Evolutionary conservation across 2,888 invertebrate species (phyloP).

Genomic region (Pristionchus fissidentatus): DNA sequence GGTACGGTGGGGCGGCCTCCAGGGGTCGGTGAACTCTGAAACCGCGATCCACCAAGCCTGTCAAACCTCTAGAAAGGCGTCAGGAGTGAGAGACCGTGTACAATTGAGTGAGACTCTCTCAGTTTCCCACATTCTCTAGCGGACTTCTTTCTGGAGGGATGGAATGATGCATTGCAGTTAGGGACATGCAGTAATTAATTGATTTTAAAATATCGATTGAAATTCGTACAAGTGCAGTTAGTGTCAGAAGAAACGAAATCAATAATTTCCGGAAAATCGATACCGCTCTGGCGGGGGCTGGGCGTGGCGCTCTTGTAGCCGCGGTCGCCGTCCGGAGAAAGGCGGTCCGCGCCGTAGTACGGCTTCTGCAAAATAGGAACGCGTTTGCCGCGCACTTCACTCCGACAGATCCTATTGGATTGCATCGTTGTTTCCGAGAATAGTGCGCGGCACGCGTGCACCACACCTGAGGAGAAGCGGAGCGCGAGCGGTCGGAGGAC

Average conservation of each 20-base stretch:
- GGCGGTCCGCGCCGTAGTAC: conserved; percentile 57
- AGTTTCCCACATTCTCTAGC: no score
- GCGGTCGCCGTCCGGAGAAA: conserved; percentile 50
- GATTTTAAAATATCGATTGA: no score
- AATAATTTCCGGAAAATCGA: neutral
- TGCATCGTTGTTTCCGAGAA: neutral
- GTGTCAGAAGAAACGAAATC: no score
- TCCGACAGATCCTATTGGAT: neutral
- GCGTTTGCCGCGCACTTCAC: conserved; percentile 1
- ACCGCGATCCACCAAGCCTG: no score
- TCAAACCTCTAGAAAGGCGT: no score
- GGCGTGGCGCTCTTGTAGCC: conserved; percentile 64
- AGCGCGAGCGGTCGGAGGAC: conserved; percentile 67
- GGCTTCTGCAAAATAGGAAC: conserved; percentile 39
- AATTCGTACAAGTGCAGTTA: no score
- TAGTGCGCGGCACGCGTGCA: conserved; percentile 24
- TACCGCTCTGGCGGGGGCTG: conserved; percentile 54
- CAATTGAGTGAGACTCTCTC: no score
- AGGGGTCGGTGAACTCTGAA: conserved; percentile 37
- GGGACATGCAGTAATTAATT: no score
- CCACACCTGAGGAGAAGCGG: conserved; percentile 56
- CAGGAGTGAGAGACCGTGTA: no score
- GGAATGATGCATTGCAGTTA: no score
- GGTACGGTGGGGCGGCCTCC: conserved; percentile 62
- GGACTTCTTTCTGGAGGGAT: no score